Base-by-base conservation (phyloP, 2,797 vertebrate species). In the Streptopelia turtur region DNA sequence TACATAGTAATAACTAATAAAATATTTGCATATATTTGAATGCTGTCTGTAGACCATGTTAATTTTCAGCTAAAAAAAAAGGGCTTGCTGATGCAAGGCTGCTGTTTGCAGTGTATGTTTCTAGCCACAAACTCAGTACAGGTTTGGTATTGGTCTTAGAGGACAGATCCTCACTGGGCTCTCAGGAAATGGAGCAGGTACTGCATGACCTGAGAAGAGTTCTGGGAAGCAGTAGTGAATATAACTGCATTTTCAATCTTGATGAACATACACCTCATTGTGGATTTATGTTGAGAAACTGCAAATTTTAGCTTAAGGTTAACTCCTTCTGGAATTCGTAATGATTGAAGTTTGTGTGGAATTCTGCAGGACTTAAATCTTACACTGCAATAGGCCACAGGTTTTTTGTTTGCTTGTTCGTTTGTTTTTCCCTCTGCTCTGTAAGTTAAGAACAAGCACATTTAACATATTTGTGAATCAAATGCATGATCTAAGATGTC, bases 381-480 rank as follows among this genome's bases (percentile, higher is more conserved):
- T 57, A 47, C 7, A 30, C 21, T 83, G 65, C 49, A 75, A 27
- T 6, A 83, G 25, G 8, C 27, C 3, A 0, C 27, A 6, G 6
- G 0, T 10, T 14, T 33, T 35, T 6, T 23, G 22, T 66, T 18
- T 25, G 23, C 37, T 69, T 22, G 16, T 22, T 23, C 1, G 13
- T 13, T 27, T 24, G 5, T 4, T 53, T 13, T 37, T 11, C 13
- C 1, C 8, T 23, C 59, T 31, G 8, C 24, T 55, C 24, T 60
- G 5, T 37, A 55, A 52, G 4, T 79, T 77, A 84, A 82, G 52
- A 83, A 77, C 5, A 6, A 21, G 43, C 20, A 33, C 25, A 47
- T 79, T 84, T 66, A 57, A 64, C 72, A 31, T 90, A 43, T 61
- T 83, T 90, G 27, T 61, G 53, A 95, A 90, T 41, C 31, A 90